A percentile compares a stretch with the other conserved stretches of the same genome.
Conservation (phyloP, 2,113 vertebrate genomes). For the Ia io region DNA sequence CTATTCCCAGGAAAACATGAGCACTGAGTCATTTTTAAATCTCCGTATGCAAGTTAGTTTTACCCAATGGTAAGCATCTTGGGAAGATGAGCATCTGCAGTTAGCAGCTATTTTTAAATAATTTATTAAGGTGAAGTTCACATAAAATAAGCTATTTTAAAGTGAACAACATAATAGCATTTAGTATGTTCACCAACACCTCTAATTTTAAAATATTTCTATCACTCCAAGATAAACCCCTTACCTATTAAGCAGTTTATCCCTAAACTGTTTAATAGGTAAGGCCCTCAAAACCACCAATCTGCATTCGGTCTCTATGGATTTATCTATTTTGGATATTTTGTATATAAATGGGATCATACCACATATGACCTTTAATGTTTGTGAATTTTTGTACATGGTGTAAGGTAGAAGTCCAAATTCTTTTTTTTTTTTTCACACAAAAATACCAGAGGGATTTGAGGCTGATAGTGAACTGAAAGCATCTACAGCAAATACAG, state of each 20-base stretch:
- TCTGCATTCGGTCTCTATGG: neutral
- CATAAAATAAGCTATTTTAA: neutral
- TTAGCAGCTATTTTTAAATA: neutral
- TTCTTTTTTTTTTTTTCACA: neutral
- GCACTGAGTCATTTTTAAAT: neutral
- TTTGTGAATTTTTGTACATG: neutral
- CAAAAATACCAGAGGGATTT: neutral
- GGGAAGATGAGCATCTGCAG: neutral
- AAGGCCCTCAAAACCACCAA: too few relatives aligned
- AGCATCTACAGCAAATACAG: neutral
- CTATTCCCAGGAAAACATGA: neutral
- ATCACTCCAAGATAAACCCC: neutral
- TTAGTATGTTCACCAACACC: neutral
- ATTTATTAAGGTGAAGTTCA: neutral
- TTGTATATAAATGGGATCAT: neutral
- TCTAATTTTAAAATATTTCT: neutral
- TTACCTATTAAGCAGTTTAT: neutral
- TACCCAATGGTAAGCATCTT: neutral
- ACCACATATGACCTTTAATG: neutral
- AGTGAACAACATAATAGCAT: too few relatives aligned
- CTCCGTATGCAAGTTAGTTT: neutral
- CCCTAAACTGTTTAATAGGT: too few relatives aligned
- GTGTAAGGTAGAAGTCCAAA: neutral
- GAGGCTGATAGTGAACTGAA: neutral
- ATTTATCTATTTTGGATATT: neutral